Evolutionary conservation across 1,140 invertebrate genomes (phyloP), one percentile per base, ranked within the genome.

Genomic region (Drosophila pachea): DNA sequence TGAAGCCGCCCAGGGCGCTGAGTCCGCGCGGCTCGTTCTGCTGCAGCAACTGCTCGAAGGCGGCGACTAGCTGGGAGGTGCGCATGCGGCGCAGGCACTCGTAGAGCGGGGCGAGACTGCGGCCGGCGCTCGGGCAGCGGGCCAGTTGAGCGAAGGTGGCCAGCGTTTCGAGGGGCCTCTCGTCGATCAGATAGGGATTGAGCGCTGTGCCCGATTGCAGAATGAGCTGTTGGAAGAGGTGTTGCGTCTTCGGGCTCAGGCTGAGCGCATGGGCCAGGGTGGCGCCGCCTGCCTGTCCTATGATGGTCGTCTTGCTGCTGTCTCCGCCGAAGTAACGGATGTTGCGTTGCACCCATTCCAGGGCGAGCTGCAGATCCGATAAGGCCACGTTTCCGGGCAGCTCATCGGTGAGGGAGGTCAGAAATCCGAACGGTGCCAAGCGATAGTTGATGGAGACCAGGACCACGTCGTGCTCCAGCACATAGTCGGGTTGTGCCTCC

Each of bases 391-490:
- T 95, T 11, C 94, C 94, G 0, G 93, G 93, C 4, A 92, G 90
- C 78, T 77, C 91, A 62, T 88, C 89, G 68, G 86, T 89, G 61
- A 87, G 90, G 63, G 90, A 92, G 22, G 82, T 92, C 64, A 92
- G 76, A 66, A 92, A 91, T 86, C 91, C 91, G 45, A 92, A 90
- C 0, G 90, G 90, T n/a, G 91, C 92, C 67, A 95, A 91, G 88
- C 96, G 92, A 81, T 95, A 97, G 87, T 97, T 96, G 0, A 94
- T 90, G 0, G 94, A 93, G 3, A 97, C 94, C 0, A 97, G 90
- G 4, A 97, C 88, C 0, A 96, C 91, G 68, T 96, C 94, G 53
- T 92, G 90, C 55, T 95, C 94, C 5, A 97, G 90, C 0, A 97
- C 88, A 73, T 93, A 93, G 69, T 95, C 93, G 0, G 94, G 94